phyloP scores from a whole-genome alignment of 2,797 vertebrate species.

The Oryzias sinensis region DNA sequence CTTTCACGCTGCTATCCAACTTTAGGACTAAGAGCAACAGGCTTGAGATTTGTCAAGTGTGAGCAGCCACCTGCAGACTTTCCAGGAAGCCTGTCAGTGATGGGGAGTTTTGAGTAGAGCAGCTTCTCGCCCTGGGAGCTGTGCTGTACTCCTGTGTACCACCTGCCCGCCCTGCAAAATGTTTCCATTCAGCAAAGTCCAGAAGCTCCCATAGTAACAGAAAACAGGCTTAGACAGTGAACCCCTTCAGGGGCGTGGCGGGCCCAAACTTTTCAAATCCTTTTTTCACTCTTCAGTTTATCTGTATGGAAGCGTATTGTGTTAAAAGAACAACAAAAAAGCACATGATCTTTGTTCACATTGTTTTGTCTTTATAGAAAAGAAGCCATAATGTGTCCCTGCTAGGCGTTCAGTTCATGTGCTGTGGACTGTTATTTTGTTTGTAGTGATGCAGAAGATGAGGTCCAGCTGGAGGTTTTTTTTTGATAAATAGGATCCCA shows the following conservation, averaged over 20 bases:
- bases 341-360: too few relatives aligned
- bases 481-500: too few relatives aligned
- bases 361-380: too few relatives aligned
- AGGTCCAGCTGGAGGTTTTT: too few relatives aligned
- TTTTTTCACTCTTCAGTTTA: too few relatives aligned
- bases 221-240: constrained; percentile 74
- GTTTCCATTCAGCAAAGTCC: constrained; percentile 78
- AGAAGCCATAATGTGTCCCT: too few relatives aligned
- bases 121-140: constrained; percentile 62
- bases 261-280: constrained; percentile 40
- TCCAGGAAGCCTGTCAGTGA: constrained; percentile 57
- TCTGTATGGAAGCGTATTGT: too few relatives aligned
- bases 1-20: background rate
- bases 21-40: constrained; percentile 33
- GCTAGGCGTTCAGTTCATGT: too few relatives aligned
- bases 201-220: constrained; percentile 75
- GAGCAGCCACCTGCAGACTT: constrained; percentile 61
- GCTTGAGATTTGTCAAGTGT: constrained; percentile 42
- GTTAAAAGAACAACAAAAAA: too few relatives aligned
- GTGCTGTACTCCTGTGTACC: constrained; percentile 75
- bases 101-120: constrained; percentile 54
- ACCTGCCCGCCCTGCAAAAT: constrained; percentile 78
- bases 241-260: constrained; percentile 48
- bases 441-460: too few relatives aligned
- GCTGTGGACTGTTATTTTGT: too few relatives aligned